phyloP scores from a whole-genome alignment of 2,888 invertebrate genomes.

The Linnaemya tessellans region DNA sequence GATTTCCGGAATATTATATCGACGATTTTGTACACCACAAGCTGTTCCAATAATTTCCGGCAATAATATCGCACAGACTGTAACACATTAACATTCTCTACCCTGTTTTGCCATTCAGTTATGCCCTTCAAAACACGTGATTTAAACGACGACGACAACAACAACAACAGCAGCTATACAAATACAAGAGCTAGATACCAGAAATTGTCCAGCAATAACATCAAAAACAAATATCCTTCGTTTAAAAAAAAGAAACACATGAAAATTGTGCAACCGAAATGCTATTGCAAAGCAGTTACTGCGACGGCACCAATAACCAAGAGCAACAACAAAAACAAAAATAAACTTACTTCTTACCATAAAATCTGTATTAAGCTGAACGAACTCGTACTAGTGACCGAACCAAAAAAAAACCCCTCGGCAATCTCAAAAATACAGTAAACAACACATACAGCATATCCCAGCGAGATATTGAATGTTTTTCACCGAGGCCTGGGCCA shows the following conservation, averaged over 20 bases:
- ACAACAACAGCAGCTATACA: not conserved
- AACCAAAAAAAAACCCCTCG: constrained; percentile 5
- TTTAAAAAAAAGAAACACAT: constrained; percentile 46
- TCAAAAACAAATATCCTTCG: constrained; percentile 35
- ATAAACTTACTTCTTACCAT: constrained; percentile 61
- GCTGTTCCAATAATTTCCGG: not conserved
- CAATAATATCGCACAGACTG: not conserved
- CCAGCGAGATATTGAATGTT: not conserved
- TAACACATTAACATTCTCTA: not conserved
- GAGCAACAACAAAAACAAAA: constrained; percentile 22
- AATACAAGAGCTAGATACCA: not conserved
- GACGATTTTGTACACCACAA: not conserved
- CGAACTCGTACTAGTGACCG: constrained; percentile 30
- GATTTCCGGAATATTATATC: not conserved
- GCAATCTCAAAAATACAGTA: constrained; percentile 5
- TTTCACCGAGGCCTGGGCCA: too few relatives aligned
- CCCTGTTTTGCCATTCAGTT: not conserved
- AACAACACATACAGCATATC: not conserved
- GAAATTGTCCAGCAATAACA: constrained; percentile 11
- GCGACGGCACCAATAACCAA: constrained; percentile 34
- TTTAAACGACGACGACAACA: not conserved
- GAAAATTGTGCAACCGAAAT: constrained; percentile 62
- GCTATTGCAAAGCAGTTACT: constrained; percentile 43
- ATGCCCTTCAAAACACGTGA: constrained; percentile 41
- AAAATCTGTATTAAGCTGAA: constrained; percentile 66